Conservation (phyloP, 1,140 invertebrate species). For the Bombus ignitus region DNA sequence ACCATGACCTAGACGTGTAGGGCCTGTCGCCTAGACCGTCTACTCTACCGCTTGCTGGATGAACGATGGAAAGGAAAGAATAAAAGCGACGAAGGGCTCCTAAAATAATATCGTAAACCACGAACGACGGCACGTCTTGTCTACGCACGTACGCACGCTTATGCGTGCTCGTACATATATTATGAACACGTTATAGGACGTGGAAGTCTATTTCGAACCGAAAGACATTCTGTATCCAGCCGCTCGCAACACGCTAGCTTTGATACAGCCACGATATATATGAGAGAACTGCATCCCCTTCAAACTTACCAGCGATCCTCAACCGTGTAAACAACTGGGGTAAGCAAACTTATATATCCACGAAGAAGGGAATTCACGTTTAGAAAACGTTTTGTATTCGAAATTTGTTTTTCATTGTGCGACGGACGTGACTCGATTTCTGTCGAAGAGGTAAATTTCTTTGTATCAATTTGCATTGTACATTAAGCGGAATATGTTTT, state of each 20-base stretch:
- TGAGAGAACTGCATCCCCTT: constrained; percentile 53
- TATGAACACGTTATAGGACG: constrained; percentile 55
- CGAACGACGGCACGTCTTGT: constrained; percentile 24
- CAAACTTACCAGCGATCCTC: constrained; percentile 43
- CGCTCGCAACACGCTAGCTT: constrained; percentile 54
- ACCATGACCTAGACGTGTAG: constrained; percentile 59
- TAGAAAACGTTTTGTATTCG: too few relatives aligned
- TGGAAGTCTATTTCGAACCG: constrained; percentile 69
- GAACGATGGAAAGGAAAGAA: constrained; percentile 15
- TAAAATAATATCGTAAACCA: constrained; percentile 66
- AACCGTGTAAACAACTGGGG: constrained; percentile 35
- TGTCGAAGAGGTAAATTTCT: too few relatives aligned
- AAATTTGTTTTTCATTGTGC: too few relatives aligned
- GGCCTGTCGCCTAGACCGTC: constrained; percentile 16
- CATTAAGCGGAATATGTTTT: too few relatives aligned
- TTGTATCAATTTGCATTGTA: too few relatives aligned
- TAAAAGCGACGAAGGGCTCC: constrained; percentile 21
- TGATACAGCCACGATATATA: constrained; percentile 62
- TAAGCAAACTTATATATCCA: too few relatives aligned
- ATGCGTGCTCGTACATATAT: constrained; percentile 52
- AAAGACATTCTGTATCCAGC: constrained; percentile 59
- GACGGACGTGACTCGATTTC: too few relatives aligned
- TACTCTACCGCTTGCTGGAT: neutral
- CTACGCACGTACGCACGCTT: constrained; percentile 27
- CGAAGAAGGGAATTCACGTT: too few relatives aligned